Base-by-base conservation (phyloP, 1,140 invertebrate species). In the Metaphire vulgaris region DNA sequence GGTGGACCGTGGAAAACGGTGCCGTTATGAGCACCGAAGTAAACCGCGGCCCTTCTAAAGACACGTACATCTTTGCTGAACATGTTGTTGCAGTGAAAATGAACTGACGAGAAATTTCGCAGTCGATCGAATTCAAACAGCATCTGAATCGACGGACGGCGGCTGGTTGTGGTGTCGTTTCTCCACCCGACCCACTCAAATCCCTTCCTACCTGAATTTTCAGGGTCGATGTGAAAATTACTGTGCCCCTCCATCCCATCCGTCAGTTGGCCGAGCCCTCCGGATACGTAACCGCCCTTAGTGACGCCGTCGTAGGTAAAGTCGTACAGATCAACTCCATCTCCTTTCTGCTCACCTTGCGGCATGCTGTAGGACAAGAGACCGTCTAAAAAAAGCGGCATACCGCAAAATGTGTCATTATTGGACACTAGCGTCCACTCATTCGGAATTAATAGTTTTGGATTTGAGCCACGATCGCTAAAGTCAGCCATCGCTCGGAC, bases 151-250 rank as follows among this genome's bases (percentile, higher is more conserved):
- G 82, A 82, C 56, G 79, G 78, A n/a, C 76, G 71, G 2, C 76
- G 56, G 67, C 33, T 16, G 14, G 80, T 76, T 26, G n/a, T 65
- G 2, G 77, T 73, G 80, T 95, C 93, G 86, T 95, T 95, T 77
- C 90, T 90, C 94, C 95, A 97, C 0, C 94, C 94, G 12, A 97
- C 92, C 95, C 95, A 97, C 64, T 91, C 91, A 69, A 90, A 91
- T 34, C 74, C 74, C 88, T 88, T 81, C 79, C 86, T 91, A 64
- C 91, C 91, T 78, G 90, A 87, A 74, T 89, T 90, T 79, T 88
- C 88, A 71, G 88, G 89, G 84, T 92, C 91, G n/a, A 89, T 85
- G 79, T 91, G 89, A 83, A 92, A 93, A 83, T 93, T 91, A 77
- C 92, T 90, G n/a, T 90, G 89, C 12, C 78, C 83, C 67, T 80